Conservation (phyloP, 2,888 invertebrate genomes). For the Muscina levida region DNA sequence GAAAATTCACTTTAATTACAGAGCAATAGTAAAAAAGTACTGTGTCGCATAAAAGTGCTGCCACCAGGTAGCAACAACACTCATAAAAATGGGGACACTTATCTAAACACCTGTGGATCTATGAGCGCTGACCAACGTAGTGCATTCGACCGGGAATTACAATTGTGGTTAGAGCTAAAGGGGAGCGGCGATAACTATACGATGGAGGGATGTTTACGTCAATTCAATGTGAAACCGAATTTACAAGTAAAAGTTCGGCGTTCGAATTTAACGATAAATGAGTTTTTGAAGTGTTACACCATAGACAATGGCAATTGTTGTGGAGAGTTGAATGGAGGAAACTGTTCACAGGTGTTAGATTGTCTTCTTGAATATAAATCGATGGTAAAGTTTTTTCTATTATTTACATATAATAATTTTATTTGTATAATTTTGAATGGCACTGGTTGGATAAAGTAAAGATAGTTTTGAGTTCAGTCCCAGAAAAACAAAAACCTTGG, state of each 20-base stretch:
- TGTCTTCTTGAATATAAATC: conserved; percentile 44
- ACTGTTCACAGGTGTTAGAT: conserved; percentile 30
- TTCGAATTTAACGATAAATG: conserved; percentile 37
- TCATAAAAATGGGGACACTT: background rate
- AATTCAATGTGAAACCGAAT: conserved; percentile 40
- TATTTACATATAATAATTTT: no score
- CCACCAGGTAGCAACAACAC: background rate
- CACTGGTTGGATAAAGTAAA: no score
- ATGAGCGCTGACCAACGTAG: conserved; percentile 51
- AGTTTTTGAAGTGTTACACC: conserved; percentile 40
- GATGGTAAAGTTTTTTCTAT: background rate
- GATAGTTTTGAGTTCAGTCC: no score
- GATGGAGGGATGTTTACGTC: background rate
- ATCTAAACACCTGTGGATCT: conserved; percentile 47
- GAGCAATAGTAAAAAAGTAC: conserved; percentile 40
- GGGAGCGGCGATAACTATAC: conserved; percentile 1
- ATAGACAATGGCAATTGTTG: background rate
- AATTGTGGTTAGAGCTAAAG: conserved; percentile 7
- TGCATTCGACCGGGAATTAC: conserved; percentile 44
- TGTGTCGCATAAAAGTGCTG: conserved; percentile 51
- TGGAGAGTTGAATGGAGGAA: background rate
- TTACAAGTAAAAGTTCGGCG: conserved; percentile 49
- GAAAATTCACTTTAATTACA: conserved; percentile 7
- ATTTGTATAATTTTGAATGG: no score
- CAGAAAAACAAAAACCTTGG: no score